Base-by-base conservation (phyloP, 1,140 invertebrate species). In the Phocides pigmalion region DNA sequence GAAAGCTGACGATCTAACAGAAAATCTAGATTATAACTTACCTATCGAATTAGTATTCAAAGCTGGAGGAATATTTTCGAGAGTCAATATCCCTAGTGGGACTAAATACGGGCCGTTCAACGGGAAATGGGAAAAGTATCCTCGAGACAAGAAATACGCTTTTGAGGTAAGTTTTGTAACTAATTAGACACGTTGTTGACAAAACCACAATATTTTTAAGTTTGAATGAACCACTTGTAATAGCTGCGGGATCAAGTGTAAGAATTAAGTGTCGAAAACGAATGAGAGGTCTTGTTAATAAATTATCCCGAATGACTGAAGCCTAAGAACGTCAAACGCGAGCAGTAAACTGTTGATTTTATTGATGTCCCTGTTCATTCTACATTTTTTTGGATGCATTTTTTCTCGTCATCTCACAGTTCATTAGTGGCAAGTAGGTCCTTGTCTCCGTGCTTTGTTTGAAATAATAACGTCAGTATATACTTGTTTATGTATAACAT, bases 51-150 rank as follows among this genome's bases (percentile, higher is more conserved):
- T 94, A 49, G 77, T 90, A 20, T 79, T 91, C 2, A 90, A 87
- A 61, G 72, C 74, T 17, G 83, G 88, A 2, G 94, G 94, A 5
- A 91, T 95, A 49, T 94, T 92, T 82, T 89, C 93, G 8, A 92
- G 89, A 67, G 79, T 67, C 2, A 87, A 90, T 66, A 93, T 96
- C 20, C 76, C 92, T 6, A 89, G 91, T 49, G 95, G 95, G 2
- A 93, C 93, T 4, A 93, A 93, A 68, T 96, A 95, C 81, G 95
- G 95, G 20, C 95, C 95, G 0, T 96, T 95, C 70, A 84, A 93
- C 47, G 95, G 95, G 0, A 95, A 95, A 81, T 95, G 94, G 94
- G 93, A 92, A 46, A 88, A 87, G 20, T 90, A 93, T 67, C 94
- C 95, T 6, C 79, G 94, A 66, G 93, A 95, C 70, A 85, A 92